Conservation (phyloP, 2,888 invertebrate genomes). For the Steinernema carpocapsae region DNA sequence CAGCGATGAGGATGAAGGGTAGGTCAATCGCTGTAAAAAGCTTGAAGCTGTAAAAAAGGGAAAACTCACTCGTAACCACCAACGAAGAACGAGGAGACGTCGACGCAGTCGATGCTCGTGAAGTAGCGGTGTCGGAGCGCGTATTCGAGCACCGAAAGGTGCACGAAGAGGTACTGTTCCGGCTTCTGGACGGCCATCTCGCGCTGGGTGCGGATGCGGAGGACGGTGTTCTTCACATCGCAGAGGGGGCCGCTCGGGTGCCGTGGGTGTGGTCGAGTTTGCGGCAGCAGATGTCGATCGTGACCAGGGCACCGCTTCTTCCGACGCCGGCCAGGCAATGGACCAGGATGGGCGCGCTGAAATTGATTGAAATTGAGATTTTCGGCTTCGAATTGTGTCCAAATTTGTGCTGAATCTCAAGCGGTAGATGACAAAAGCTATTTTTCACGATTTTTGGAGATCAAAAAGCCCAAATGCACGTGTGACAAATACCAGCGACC, state of each 20-base stretch:
- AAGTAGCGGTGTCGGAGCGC: conserved; percentile 51
- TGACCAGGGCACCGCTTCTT: conserved; percentile 52
- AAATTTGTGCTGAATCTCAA: too few species aligned
- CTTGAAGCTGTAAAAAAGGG: not conserved
- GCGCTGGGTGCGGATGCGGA: conserved; percentile 54
- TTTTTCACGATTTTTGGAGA: too few species aligned
- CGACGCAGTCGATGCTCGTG: conserved; percentile 37
- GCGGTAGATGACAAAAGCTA: too few species aligned
- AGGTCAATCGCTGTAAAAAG: not conserved
- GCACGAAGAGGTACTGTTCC: conserved; percentile 54
- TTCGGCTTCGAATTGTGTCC: too few species aligned
- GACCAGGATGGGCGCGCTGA: conserved; percentile 55
- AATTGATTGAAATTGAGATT: not conserved
- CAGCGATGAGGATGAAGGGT: conserved; percentile 24
- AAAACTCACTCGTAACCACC: conserved; percentile 11
- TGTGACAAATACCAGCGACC: too few species aligned
- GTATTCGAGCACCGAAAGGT: conserved; percentile 56
- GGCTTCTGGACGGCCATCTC: conserved; percentile 55
- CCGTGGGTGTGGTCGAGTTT: conserved; percentile 53
- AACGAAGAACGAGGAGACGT: conserved; percentile 33
- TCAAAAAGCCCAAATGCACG: too few species aligned
- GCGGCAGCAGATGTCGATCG: conserved; percentile 56
- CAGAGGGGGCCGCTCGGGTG: conserved; percentile 44
- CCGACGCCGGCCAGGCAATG: conserved; percentile 58
- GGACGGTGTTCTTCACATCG: conserved; percentile 57